Conservation (phyloP, 64 coral and sea anemone species). For the Hydrozoanthus tunicans region DNA sequence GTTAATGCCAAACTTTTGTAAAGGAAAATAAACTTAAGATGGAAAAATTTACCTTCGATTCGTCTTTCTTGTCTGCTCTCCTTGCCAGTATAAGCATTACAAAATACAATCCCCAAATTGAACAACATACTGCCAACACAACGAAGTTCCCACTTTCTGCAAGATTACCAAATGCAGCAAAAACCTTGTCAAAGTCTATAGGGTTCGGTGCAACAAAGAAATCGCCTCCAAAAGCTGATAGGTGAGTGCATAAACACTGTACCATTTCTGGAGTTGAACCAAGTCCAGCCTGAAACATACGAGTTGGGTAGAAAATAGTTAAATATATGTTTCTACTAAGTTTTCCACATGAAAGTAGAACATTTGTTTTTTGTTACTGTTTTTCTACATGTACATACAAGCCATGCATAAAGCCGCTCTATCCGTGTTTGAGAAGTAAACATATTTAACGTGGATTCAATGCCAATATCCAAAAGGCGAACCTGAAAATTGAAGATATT, state of each 20-base stretch:
- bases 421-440: no score
- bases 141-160: conserved; percentile 57
- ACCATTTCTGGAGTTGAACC: conserved; percentile 26
- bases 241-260: conserved; percentile 44
- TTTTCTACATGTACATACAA: no score
- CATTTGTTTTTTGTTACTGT: no score
- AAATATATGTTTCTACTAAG: not conserved
- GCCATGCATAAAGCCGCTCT: no score
- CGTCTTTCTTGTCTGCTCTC: conserved; percentile 42
- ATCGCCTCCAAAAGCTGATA: conserved; percentile 60
- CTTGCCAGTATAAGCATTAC: conserved; percentile 36
- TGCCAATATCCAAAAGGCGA: no score
- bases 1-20: no score
- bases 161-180: conserved; percentile 62
- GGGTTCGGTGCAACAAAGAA: conserved; percentile 53
- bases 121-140: conserved; percentile 36
- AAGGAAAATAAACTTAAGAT: no score
- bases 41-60: conserved; percentile 17
- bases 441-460: no score
- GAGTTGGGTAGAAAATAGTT: not conserved
- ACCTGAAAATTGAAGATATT: no score
- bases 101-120: conserved; percentile 50
- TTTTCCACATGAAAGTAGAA: not conserved
- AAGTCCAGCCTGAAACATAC: conserved; percentile 21
- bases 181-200: conserved; percentile 55